These are phyloP conservation scores for Bellardia bayeri DNA, from an alignment of 2,888 invertebrate genomes.

Conservation along the genomic window DNA sequence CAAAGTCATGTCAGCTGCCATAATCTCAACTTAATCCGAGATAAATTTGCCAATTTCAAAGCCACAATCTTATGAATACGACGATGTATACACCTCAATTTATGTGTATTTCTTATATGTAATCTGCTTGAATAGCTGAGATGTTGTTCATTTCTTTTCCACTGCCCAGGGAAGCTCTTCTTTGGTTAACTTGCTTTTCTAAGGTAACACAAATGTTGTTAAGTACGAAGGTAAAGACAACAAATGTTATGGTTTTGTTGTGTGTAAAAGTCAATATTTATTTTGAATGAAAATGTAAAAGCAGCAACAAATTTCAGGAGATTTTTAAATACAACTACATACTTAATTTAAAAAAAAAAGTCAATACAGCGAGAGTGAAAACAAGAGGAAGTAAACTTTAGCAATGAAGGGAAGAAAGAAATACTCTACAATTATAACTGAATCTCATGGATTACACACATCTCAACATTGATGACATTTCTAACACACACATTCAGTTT, in stretches of 20 bases:
- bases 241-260: slow-evolving; percentile 63
- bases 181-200: slow-evolving; percentile 6
- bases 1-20: slow-evolving; percentile 82
- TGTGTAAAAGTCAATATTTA: slow-evolving; percentile 66
- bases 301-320: not conserved
- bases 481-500: no score
- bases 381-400: not conserved
- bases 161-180: not conserved
- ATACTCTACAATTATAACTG: no score
- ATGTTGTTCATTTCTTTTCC: slow-evolving; percentile 28
- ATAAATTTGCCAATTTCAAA: slow-evolving; percentile 78
- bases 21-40: slow-evolving; percentile 79
- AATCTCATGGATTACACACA: no score
- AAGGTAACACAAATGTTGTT: slow-evolving; percentile 33
- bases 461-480: no score
- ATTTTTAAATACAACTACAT: slow-evolving; percentile 4
- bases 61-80: slow-evolving; percentile 59
- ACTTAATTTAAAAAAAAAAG: not conserved
- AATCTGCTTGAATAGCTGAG: slow-evolving; percentile 49
- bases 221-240: slow-evolving; percentile 59
- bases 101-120: slow-evolving; percentile 28
- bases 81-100: slow-evolving; percentile 48
- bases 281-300: slow-evolving; percentile 46
- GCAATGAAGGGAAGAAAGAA: no score
- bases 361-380: not conserved